These are phyloP conservation scores for Casuarius casuarius DNA, from an alignment of 2,113 vertebrate genomes.

Conservation along the genomic window DNA sequence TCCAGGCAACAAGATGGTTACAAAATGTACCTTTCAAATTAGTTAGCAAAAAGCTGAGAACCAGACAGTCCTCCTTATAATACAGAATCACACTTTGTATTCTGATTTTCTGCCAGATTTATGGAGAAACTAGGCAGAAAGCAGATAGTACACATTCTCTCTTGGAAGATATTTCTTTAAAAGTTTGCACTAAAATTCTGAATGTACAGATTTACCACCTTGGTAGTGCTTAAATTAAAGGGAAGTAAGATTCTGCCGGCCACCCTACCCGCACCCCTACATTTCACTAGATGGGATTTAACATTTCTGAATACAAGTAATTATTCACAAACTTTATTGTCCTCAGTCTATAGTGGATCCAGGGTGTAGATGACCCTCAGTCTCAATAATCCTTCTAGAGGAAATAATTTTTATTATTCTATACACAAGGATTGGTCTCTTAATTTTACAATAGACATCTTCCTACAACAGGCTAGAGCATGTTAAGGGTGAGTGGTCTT, in stretches of 20 bases:
- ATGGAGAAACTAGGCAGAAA: not conserved
- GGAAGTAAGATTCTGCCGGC: not conserved
- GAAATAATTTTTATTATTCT: not conserved
- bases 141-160: not conserved
- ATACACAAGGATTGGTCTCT: not conserved
- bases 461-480: not conserved
- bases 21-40: conserved; percentile 41
- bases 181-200: conserved; percentile 7
- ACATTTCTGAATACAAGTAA: not conserved
- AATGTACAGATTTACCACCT: not conserved
- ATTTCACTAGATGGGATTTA: not conserved
- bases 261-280: not conserved
- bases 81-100: not conserved
- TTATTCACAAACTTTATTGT: not conserved
- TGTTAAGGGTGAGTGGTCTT: not conserved
- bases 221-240: not conserved
- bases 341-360: not conserved
- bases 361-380: not conserved
- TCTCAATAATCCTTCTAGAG: not conserved
- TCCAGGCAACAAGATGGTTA: conserved; percentile 44
- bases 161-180: not conserved
- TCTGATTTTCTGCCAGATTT: not conserved
- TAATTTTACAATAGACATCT: not conserved
- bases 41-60: conserved; percentile 30
- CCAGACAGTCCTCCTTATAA: not conserved